Evolutionary conservation across 2,113 vertebrate genomes (phyloP), one percentile per base, ranked within the genome.

Genomic region (Passer domesticus): DNA sequence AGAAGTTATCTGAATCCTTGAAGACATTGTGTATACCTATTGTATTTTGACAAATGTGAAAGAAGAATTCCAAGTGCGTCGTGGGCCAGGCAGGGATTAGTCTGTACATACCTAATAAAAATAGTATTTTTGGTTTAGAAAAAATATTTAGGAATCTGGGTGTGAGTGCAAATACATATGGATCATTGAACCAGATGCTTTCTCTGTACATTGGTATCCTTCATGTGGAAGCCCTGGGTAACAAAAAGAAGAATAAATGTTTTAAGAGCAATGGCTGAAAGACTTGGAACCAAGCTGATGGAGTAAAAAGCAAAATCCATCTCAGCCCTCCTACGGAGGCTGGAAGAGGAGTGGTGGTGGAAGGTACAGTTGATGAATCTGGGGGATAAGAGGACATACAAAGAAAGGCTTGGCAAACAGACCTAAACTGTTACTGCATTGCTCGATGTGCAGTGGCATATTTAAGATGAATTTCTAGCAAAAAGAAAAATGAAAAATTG

Each of bases 371-470:
- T 78, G 63, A 30, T 15, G 8, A 85, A 13, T 13, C 19, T 63
- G 39, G 1, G 49, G 25, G 15, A 58, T 23, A 63, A 23, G 37
- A 77, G 35, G 46, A 68, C 15, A 39, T 20, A 4, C 10, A 43
- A 18, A 28, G 23, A 43, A 83, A 59, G 10, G 8, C 33, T 50
- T 64, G 37, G n/a, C 15, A 46, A 79, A 41, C 7, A 53, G 50
- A n/a, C 7, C 18, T 37, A 22, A 49, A 78, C 58, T 0, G 0
- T 13, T 30, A 33, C 27, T 60, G 10, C 0, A 0, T 30, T 67
- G 21, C 30, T 79, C 21, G 43, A 64, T 10, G 16, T 27, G 11
- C 27, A 30, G 6, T 62, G 22, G 3, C 24, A 10, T 20, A 39
- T 59, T 87, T 78, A 27, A 67, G 8, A 75, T 13, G 4, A 2